Evolutionary conservation across 2,888 invertebrate genomes (phyloP), one percentile per base, ranked within the genome.

Genomic region (Tanytarsus gracilentus): DNA sequence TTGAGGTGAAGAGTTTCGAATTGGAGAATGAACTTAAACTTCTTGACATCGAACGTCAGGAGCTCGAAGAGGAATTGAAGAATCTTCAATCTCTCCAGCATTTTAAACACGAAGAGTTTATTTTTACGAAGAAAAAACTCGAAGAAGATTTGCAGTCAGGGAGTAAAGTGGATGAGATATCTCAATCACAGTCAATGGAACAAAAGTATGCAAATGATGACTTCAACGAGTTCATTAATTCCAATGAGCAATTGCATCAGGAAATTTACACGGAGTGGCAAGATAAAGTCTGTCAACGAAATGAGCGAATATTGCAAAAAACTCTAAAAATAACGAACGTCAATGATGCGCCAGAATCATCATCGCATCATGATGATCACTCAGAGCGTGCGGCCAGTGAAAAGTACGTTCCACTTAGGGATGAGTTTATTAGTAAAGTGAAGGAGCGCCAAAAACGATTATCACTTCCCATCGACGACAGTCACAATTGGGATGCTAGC

Each of bases 251-350:
- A 25, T 29, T 86, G 66, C 80, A 89, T 6, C 84, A 85, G 65
- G 82, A 84, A 72, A 90, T 91, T 89, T 90, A 87, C 72, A 80
- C 86, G 66, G 90, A 90, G 71, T 90, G 89, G 74, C 80, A 88
- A 69, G 77, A 78, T 68, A 85, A 89, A 73, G 84, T 90, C 67
- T 82, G 85, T 4, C 85, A 86, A 69, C 78, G 88, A 9, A 83
- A 86, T 66, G 85, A 89, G 68, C 78, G 91, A 48, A 85, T 85
- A 65, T 81, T 86, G 63, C 83, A 86, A 59, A 88, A 87, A 74
- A 80, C 89, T 21, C 85, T 91, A 14, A 88, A 88, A 77, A 82
- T 90, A 62, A 84, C 86, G 0, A 65, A 68, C 63, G 68, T 70
- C 62, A 75, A 75, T 63, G 71, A 74, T 69, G 70, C 75, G 44